A percentile compares a stretch with the other conserved stretches of the same genome.
Conservation (phyloP, 2,888 invertebrate species). For the Eristalis tenax region DNA sequence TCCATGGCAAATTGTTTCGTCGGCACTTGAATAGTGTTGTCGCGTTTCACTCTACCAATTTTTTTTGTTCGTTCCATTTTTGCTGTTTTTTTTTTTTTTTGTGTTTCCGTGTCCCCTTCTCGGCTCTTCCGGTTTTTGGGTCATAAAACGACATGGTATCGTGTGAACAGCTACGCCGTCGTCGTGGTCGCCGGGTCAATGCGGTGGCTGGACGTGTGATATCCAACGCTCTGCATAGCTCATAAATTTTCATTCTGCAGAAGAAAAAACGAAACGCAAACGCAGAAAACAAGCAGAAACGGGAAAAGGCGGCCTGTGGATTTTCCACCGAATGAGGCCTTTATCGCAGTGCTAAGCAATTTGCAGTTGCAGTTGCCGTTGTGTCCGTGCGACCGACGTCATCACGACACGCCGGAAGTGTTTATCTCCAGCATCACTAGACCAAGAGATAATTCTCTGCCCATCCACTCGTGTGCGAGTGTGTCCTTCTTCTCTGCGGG, state of each 20-base stretch:
- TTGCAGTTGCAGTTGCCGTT: not conserved
- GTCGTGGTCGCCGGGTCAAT: slow-evolving; percentile 47
- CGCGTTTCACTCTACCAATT: slow-evolving; percentile 26
- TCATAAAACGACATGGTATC: slow-evolving; percentile 63
- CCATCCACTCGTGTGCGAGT: not conserved
- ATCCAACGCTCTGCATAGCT: slow-evolving; percentile 63
- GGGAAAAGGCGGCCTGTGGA: not conserved
- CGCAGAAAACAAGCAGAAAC: not conserved
- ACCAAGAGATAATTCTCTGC: slow-evolving; percentile 1
- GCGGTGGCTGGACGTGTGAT: slow-evolving; percentile 47
- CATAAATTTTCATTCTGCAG: slow-evolving; percentile 47
- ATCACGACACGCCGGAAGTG: slow-evolving; percentile 39
- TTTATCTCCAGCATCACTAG: not conserved
- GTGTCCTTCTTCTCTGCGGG: not conserved
- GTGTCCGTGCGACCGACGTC: not conserved
- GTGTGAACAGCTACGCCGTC: slow-evolving; percentile 32
- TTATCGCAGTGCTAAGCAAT: slow-evolving; percentile 9
- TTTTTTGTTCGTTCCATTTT: not conserved
- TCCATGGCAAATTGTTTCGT: slow-evolving; percentile 60
- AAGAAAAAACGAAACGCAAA: slow-evolving; percentile 25
- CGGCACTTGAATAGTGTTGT: slow-evolving; percentile 55
- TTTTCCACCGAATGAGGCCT: not conserved
- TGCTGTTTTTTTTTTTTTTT: not conserved
- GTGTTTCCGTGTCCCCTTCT: not conserved
- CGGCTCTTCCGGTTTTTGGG: slow-evolving; percentile 42